Conservation (phyloP, 2,888 invertebrate genomes). For the Cheilosia vernalis region DNA sequence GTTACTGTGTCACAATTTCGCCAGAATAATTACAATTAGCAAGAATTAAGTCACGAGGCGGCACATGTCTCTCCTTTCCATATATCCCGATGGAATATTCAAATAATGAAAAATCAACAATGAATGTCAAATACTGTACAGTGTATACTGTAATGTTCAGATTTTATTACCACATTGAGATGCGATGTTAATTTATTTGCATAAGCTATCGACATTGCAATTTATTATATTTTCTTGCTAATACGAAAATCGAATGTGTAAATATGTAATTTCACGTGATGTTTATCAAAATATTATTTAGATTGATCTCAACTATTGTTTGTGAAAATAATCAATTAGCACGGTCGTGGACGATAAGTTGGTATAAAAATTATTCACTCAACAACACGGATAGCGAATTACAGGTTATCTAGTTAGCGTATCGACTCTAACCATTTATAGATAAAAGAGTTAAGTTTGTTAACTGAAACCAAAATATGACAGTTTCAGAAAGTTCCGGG, state of each 20-base stretch:
- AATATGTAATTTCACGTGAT: slow-evolving; percentile 14
- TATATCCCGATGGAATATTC: not conserved
- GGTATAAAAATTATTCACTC: slow-evolving; percentile 1
- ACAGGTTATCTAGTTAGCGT: slow-evolving; percentile 11
- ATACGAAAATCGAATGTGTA: slow-evolving; percentile 19
- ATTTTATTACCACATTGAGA: not conserved
- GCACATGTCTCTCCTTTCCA: not conserved
- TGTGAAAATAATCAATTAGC: not conserved
- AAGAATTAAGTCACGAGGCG: slow-evolving; percentile 29
- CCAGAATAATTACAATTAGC: slow-evolving; percentile 27
- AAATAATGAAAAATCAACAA: not conserved
- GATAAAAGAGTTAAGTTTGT: slow-evolving; percentile 2
- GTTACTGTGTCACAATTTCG: slow-evolving; percentile 33
- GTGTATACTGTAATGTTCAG: not conserved
- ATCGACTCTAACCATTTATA: slow-evolving; percentile 1
- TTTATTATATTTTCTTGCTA: slow-evolving; percentile 18
- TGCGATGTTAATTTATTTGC: not conserved
- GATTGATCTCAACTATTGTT: not conserved
- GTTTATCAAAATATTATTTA: not conserved
- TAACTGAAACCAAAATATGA: not conserved
- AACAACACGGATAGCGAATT: not conserved
- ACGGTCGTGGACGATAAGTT: not conserved
- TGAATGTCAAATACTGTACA: not conserved
- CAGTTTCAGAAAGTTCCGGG: not conserved
- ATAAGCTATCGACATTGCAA: not conserved